A percentile compares a stretch with the other conserved stretches of the same genome.
Evolutionary conservation across 1,140 invertebrate genomes (phyloP).

Genomic region (Drosophila neocordata): DNA sequence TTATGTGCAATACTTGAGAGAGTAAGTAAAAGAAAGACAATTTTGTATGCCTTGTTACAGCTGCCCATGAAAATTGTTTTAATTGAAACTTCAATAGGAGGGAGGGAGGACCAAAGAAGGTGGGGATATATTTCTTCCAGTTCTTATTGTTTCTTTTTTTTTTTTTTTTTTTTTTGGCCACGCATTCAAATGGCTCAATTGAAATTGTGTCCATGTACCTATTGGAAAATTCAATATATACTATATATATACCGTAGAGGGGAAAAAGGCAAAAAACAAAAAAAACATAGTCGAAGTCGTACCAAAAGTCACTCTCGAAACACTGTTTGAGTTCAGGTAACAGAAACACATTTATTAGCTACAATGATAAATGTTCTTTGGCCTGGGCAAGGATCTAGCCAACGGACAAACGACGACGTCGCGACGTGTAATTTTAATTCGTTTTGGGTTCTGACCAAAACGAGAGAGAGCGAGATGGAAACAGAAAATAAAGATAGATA

Average conservation of each 20-base stretch:
- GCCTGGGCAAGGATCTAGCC: slow-evolving; percentile 52
- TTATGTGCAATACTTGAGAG: slow-evolving; percentile 39
- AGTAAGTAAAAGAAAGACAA: slow-evolving; percentile 37
- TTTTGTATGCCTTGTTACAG: slow-evolving; percentile 31
- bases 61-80: slow-evolving; percentile 44
- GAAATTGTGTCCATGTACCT: slow-evolving; percentile 44
- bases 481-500: too few species aligned
- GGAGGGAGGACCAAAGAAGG: neutral
- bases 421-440: slow-evolving; percentile 77
- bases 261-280: neutral
- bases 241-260: neutral
- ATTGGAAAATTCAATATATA: slow-evolving; percentile 43
- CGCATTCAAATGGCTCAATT: slow-evolving; percentile 74
- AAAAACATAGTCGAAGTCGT: neutral
- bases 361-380: slow-evolving; percentile 74
- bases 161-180: slow-evolving; percentile 40
- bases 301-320: slow-evolving; percentile 12
- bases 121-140: slow-evolving; percentile 1
- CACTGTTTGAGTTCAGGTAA: slow-evolving; percentile 54
- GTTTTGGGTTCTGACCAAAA: slow-evolving; percentile 62
- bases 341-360: slow-evolving; percentile 77
- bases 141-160: slow-evolving; percentile 13
- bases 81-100: slow-evolving; percentile 61
- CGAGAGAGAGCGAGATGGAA: neutral
- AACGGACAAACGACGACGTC: slow-evolving; percentile 32